A percentile compares a stretch with the other conserved stretches of the same genome.
These are phyloP conservation scores for Celastrina argiolus DNA, from an alignment of 2,888 invertebrate genomes.

Conservation along the genomic window DNA sequence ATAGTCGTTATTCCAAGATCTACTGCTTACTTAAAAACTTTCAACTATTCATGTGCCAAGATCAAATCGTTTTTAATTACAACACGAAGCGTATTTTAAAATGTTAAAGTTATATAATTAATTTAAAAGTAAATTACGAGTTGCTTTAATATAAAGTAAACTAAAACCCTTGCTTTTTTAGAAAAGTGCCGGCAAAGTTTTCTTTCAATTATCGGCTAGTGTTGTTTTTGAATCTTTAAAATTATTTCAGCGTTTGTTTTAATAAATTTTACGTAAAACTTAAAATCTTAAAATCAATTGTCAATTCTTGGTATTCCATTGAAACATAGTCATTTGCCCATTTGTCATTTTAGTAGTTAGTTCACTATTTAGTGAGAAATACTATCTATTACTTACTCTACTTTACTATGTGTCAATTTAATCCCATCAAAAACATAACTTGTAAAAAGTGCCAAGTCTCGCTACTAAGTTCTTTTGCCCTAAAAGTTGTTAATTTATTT, in stretches of 20 bases:
- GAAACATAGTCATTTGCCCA: too few relatives aligned
- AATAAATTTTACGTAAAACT: neutral
- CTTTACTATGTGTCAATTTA: too few relatives aligned
- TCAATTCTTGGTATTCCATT: neutral
- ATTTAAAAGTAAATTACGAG: conserved; percentile 55
- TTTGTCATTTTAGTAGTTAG: too few relatives aligned
- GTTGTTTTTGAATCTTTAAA: conserved; percentile 34
- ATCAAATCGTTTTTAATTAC: neutral
- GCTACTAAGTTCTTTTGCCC: too few relatives aligned
- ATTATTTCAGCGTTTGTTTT: conserved; percentile 2
- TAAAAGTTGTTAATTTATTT: too few relatives aligned
- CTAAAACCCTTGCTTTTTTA: conserved; percentile 61
- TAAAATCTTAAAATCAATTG: neutral
- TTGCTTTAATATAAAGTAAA: conserved; percentile 54
- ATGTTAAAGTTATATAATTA: conserved; percentile 29
- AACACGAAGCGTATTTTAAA: neutral
- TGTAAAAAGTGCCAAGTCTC: too few relatives aligned
- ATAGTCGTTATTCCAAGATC: too few relatives aligned
- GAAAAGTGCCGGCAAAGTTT: conserved; percentile 56
- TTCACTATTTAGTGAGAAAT: too few relatives aligned
- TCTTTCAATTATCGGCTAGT: conserved; percentile 67
- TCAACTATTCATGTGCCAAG: neutral
- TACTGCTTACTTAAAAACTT: neutral
- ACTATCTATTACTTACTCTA: too few relatives aligned
- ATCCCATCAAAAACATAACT: too few relatives aligned